Base-by-base conservation (phyloP, 1,140 invertebrate species). In the Neelides sp. region DNA sequence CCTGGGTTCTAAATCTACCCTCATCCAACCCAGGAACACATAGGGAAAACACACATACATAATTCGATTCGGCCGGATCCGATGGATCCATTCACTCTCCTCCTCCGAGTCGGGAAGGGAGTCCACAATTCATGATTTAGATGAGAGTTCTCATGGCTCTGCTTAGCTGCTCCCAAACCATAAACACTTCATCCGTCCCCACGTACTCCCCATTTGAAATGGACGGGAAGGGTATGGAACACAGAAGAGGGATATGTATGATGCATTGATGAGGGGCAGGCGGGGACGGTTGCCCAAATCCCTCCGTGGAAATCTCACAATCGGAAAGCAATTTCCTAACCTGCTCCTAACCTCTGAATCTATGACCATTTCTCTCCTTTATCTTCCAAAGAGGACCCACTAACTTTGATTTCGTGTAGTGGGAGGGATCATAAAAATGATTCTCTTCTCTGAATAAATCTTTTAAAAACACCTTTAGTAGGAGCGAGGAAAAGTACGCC, bases 41-140 rank as follows among this genome's bases (percentile, higher is more conserved):
- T n/a, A n/a, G n/a, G n/a, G n/a, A n/a, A n/a, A n/a, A n/a, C n/a
- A n/a, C n/a, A n/a, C 42, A 50, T 30, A 43, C 40, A 50, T 50
- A 50, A 50, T 50, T 50, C 32, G 48, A 50, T 50, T 43, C 48
- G 41, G 35, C 13, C 48, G 27, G 48, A 50, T 50, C 48, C 26
- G 17, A 43, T 50, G 39, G 44, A 50, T 44, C 15, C 48, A 28
- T 40, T 19, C 37, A 8, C 5, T 13, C 5, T 13, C 10, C 15
- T 40, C 19, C 37, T 40, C 37, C 12, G 19, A 40, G 5, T 15
- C 37, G 12, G 12, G 19, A 12, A 19, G 15, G 10, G n/a, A n/a
- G n/a, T n/a, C n/a, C n/a, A n/a, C n/a, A n/a, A n/a, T n/a, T n/a
- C n/a, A n/a, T n/a, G n/a, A n/a, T n/a, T n/a, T n/a, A n/a, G n/a